Base-by-base conservation (phyloP, 1,140 invertebrate genomes). In the Oryctes rhinoceros region DNA sequence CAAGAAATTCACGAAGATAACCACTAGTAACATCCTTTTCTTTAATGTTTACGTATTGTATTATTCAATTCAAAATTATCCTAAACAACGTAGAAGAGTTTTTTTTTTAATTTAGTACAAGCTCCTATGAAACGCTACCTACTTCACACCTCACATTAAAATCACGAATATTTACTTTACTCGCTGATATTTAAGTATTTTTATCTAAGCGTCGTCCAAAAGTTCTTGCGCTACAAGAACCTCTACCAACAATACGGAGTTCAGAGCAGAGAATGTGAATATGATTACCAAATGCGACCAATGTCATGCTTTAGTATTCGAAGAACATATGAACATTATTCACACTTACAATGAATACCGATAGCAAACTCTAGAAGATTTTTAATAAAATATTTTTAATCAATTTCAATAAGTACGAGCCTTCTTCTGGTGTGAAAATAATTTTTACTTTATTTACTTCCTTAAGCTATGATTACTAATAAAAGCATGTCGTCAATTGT, bases 1-100 rank as follows among this genome's bases (percentile, higher is more conserved):
- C 39, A 39, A 39, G 39, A 7, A 4, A 4, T 39, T 88, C 88
- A 71, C 87, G 88, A 80, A 88, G 89, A 83, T 91, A 90, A 90
- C 88, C 89, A 7, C 90, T 88, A 24, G 86, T 89, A 13, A 85
- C 90, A 0, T n/a, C n/a, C n/a, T n/a, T n/a, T n/a, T n/a, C n/a
- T n/a, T n/a, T n/a, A 90, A 90, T 83, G 86, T 88, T 75, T 88
- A 89, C 85, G 87, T 90, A 0, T 83, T 86, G 81, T 83, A 86
- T 85, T 59, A 83, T 84, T 78, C 87, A 85, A 82, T 79, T 78
- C 59, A 81, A 65, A 18, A 59, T 37, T 71, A 83, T 81, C 5
- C 83, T 75, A 79, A 81, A 82, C 53, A 86, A 0, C 86, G 87
- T 76, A 85, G 89, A 24, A 85, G 89, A 78, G 83, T 20, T 90